phyloP scores from a whole-genome alignment of 2,888 invertebrate genomes.

The Lissocephala sabroskyi region DNA sequence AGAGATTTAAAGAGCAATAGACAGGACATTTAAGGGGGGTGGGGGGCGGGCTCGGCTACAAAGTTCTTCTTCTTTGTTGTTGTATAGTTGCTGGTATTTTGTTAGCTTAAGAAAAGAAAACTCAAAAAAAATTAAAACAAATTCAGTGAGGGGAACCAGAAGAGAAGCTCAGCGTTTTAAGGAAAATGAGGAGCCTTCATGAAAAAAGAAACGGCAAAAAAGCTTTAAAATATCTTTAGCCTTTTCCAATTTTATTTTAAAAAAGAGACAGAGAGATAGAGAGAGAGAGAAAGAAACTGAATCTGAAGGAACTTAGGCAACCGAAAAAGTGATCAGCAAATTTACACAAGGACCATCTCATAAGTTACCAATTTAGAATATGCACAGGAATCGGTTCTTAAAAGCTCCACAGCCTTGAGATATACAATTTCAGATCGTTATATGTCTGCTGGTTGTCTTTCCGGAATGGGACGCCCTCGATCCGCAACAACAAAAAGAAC shows the following conservation, averaged over 20 bases:
- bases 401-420: too few species aligned
- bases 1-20: background rate
- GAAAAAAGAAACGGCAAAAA: background rate
- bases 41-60: too few species aligned
- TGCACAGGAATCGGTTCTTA: conserved; percentile 9
- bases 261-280: conserved; percentile 11
- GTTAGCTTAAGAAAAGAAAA: background rate
- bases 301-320: background rate
- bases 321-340: conserved; percentile 50
- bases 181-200: background rate
- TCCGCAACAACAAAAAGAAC: too few species aligned
- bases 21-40: background rate
- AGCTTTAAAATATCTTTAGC: background rate
- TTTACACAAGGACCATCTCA: conserved; percentile 90
- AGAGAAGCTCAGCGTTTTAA: conserved; percentile 19
- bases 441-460: too few species aligned
- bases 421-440: too few species aligned
- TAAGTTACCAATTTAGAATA: conserved; percentile 84
- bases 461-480: too few species aligned
- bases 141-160: background rate
- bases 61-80: background rate
- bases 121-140: background rate
- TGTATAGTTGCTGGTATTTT: too few species aligned
- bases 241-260: background rate
- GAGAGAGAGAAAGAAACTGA: conserved; percentile 12